A percentile compares a stretch with the other conserved stretches of the same genome.
Evolutionary conservation across 2,888 invertebrate genomes (phyloP).

Genomic region (Plebejus melissa): DNA sequence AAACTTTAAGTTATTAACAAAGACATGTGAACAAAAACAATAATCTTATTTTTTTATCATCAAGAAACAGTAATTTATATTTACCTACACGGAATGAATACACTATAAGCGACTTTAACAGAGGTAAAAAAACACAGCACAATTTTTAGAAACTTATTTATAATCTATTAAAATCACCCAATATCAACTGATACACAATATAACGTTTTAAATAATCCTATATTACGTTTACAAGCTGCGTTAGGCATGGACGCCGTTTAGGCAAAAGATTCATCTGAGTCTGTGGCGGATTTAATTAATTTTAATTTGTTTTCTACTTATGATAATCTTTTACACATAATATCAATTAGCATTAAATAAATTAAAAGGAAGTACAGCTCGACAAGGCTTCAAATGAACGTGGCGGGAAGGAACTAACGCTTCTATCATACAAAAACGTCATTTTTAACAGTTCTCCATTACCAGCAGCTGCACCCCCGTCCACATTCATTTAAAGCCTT

Average conservation of each 20-base stretch:
- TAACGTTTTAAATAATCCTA: neutral
- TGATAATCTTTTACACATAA: neutral
- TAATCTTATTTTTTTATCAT: neutral
- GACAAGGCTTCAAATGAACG: too few species aligned
- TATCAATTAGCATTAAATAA: neutral
- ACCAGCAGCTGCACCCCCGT: too few species aligned
- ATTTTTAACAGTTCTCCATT: too few species aligned
- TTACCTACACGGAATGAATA: conserved; percentile 9
- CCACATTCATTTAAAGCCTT: too few species aligned
- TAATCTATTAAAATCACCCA: neutral
- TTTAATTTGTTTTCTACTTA: neutral
- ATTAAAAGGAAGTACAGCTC: neutral
- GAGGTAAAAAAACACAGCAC: neutral
- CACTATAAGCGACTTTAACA: neutral
- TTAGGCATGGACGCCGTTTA: neutral
- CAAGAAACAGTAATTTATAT: neutral
- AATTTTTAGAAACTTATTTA: neutral
- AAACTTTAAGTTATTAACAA: neutral
- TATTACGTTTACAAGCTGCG: neutral
- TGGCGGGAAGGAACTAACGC: too few species aligned
- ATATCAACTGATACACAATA: neutral
- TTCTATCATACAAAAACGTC: too few species aligned
- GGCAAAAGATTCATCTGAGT: neutral
- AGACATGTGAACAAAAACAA: neutral
- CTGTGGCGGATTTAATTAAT: neutral